A percentile compares a stretch with the other conserved stretches of the same genome.
These are phyloP conservation scores for Neodiprion pinetum DNA, from an alignment of 1,140 invertebrate species.

Conservation along the genomic window DNA sequence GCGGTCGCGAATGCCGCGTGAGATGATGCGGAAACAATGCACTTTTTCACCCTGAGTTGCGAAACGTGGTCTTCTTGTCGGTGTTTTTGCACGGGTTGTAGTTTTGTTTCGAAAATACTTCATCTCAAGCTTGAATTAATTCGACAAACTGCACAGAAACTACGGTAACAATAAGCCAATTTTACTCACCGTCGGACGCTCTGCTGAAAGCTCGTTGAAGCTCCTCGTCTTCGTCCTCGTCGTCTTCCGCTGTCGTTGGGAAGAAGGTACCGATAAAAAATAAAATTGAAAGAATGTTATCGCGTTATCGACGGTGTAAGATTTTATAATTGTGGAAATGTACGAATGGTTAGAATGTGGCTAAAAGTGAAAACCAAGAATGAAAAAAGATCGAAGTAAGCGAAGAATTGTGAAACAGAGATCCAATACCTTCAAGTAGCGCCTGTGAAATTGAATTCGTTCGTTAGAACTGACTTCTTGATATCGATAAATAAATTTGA, in stretches of 20 bases:
- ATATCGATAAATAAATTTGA: too few species aligned
- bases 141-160: not conserved
- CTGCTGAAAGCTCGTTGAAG: slow-evolving; percentile 48
- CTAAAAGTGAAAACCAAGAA: not conserved
- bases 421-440: too few species aligned
- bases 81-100: not conserved
- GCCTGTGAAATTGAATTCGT: too few species aligned
- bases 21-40: not conserved
- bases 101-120: not conserved
- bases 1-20: not conserved
- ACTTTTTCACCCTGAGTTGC: too few species aligned
- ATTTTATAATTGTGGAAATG: too few species aligned
- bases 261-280: not conserved
- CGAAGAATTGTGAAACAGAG: too few species aligned
- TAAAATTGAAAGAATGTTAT: too few species aligned
- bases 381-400: slow-evolving; percentile 6
- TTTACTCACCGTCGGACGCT: slow-evolving; percentile 43
- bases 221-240: slow-evolving; percentile 50
- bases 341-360: too few species aligned
- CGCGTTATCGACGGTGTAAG: too few species aligned
- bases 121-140: not conserved
- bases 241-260: slow-evolving; percentile 43
- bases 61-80: not conserved
- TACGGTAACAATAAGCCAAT: not conserved
- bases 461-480: too few species aligned